A percentile compares a stretch with the other conserved stretches of the same genome.
Evolutionary conservation across 2,797 vertebrate species (phyloP).

Genomic region (Chromobotia macracanthus): DNA sequence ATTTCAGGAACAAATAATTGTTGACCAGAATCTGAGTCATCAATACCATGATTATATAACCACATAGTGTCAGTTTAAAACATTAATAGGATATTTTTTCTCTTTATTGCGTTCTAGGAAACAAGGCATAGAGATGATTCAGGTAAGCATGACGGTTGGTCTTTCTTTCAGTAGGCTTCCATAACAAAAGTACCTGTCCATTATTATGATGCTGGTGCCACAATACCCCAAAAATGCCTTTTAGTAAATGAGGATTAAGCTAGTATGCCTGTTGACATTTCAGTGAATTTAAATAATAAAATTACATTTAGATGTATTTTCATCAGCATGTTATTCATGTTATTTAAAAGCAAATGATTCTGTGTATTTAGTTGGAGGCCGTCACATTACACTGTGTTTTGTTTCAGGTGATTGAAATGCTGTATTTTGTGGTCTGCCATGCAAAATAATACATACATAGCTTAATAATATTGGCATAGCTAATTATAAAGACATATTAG

Average conservation of each 20-base stretch:
- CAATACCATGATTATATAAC: not conserved
- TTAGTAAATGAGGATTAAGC: not conserved
- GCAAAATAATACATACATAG: not conserved
- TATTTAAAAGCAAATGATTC: not conserved
- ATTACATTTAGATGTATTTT: no score
- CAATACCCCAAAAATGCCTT: not conserved
- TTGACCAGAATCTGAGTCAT: not conserved
- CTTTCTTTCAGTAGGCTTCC: not conserved
- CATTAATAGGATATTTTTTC: not conserved
- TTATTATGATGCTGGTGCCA: not conserved
- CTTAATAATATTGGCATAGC: not conserved
- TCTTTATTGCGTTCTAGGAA: conserved; percentile 55
- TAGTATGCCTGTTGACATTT: not conserved
- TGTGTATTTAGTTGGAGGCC: not conserved
- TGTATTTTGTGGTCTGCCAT: not conserved
- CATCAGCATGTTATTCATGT: not conserved
- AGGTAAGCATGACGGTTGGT: conserved; percentile 51
- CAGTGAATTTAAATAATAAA: not conserved
- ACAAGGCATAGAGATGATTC: conserved; percentile 65
- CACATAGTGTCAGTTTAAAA: conserved; percentile 8
- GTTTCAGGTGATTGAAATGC: not conserved
- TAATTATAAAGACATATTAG: not conserved
- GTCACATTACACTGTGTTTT: not conserved
- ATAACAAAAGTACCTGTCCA: not conserved
- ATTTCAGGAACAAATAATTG: not conserved